phyloP scores from a whole-genome alignment of 2,797 vertebrate genomes.

The Holocentrus rufus region DNA sequence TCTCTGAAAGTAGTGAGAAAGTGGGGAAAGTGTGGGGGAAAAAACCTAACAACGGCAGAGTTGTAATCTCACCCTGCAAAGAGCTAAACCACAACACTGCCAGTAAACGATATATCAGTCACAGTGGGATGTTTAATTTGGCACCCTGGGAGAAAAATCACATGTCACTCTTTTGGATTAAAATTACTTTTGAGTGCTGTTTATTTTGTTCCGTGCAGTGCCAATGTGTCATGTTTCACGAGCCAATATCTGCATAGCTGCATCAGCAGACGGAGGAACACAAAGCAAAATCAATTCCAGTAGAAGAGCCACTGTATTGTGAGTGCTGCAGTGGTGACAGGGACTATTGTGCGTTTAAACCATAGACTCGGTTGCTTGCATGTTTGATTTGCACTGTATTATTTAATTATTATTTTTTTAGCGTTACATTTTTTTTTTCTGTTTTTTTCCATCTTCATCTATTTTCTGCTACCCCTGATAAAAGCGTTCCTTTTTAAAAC shows the following conservation, averaged over 20 bases:
- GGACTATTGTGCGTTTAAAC: slow-evolving; percentile 18
- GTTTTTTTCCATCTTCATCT: slow-evolving; percentile 32
- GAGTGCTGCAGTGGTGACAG: slow-evolving; percentile 17
- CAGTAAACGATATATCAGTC: slow-evolving; percentile 73
- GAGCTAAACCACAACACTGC: slow-evolving; percentile 68
- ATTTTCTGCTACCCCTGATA: slow-evolving; percentile 58
- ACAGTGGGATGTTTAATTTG: slow-evolving; percentile 75
- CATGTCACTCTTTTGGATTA: slow-evolving; percentile 59
- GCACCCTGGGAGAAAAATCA: slow-evolving; percentile 58
- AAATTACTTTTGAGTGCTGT: slow-evolving; percentile 68
- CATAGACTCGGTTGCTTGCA: slow-evolving; percentile 2
- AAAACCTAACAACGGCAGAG: slow-evolving; percentile 20
- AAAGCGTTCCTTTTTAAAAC: slow-evolving; percentile 63
- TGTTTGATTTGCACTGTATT: slow-evolving; percentile 11
- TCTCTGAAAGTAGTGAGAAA: slow-evolving; percentile 44
- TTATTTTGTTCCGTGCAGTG: slow-evolving; percentile 47
- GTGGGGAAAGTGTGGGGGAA: background rate
- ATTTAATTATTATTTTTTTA: background rate
- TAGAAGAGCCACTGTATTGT: slow-evolving; percentile 21
- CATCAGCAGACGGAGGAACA: slow-evolving; percentile 41
- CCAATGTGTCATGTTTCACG: slow-evolving; percentile 58
- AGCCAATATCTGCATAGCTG: slow-evolving; percentile 57
- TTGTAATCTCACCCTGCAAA: slow-evolving; percentile 71
- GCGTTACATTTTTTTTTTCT: background rate
- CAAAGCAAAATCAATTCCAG: slow-evolving; percentile 45